Evolutionary conservation across 2,113 vertebrate genomes (phyloP).

Genomic region (Xiphias gladius): DNA sequence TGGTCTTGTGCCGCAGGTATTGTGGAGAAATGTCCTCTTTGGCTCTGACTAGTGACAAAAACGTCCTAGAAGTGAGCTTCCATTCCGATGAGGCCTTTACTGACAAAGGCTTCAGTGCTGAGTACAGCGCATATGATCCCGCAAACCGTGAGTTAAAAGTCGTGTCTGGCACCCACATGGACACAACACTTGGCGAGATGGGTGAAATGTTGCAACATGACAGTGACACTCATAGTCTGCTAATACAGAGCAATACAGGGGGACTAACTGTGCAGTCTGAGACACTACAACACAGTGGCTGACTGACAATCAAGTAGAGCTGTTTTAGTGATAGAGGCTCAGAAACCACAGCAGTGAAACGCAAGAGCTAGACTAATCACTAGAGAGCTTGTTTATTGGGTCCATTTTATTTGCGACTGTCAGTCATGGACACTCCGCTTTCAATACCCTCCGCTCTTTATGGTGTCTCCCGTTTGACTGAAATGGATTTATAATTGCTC

Average conservation of each 20-base stretch:
- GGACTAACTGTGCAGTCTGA: conserved; percentile 26
- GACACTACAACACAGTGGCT: conserved; percentile 13
- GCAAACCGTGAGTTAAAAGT: conserved; percentile 80
- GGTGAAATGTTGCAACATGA: conserved; percentile 30
- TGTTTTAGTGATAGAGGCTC: conserved; percentile 42
- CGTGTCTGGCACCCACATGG: conserved; percentile 4
- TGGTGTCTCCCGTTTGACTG: conserved; percentile 51
- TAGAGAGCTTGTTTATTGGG: conserved; percentile 69
- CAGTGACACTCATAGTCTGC: conserved; percentile 35
- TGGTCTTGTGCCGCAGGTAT: conserved; percentile 71
- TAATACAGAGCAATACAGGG: conserved; percentile 26
- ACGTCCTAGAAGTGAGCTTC: conserved; percentile 75
- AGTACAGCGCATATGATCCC: conserved; percentile 81
- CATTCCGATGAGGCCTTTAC: conserved; percentile 84
- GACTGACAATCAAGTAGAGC: conserved; percentile 66
- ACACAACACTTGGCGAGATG: background rate
- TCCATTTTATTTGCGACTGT: conserved; percentile 73
- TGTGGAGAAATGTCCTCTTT: conserved; percentile 81
- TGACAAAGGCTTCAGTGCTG: conserved; percentile 84
- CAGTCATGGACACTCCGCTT: conserved; percentile 60
- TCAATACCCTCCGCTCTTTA: conserved; percentile 56
- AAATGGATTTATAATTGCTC: conserved; percentile 76
- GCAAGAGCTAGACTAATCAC: conserved; percentile 64
- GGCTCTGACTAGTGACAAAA: conserved; percentile 68
- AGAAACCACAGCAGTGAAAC: conserved; percentile 52